Percentiles rank a stretch among this genome's conserved stretches.
These are phyloP conservation scores for Disparrhopalites patrizii DNA, from an alignment of 2,888 invertebrate genomes.

Conservation along the genomic window DNA sequence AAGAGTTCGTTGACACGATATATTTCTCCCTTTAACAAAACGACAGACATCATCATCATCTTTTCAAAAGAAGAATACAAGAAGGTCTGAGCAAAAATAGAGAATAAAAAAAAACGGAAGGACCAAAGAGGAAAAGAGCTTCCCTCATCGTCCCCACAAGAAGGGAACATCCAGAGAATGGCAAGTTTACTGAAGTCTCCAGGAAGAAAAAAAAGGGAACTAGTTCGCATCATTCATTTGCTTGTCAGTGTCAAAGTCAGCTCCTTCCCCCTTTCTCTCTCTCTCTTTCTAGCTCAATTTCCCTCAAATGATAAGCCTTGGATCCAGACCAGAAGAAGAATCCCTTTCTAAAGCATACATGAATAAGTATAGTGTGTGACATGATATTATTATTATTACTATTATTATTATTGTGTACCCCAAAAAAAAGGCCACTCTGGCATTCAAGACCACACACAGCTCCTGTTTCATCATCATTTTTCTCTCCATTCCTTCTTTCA, in stretches of 20 bases:
- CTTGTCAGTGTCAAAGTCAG: conserved; percentile 20
- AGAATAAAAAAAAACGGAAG: not conserved
- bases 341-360: not conserved
- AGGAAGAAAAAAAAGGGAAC: not conserved
- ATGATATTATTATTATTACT: not conserved
- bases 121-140: not conserved
- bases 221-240: conserved; percentile 26
- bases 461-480: not conserved
- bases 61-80: not conserved
- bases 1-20: not conserved
- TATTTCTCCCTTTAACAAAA: not conserved
- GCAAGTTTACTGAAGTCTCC: not conserved
- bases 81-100: not conserved
- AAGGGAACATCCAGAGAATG: too few species aligned
- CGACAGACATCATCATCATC: not conserved
- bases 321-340: not conserved
- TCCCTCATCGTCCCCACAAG: too few species aligned
- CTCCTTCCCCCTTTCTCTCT: too few species aligned
- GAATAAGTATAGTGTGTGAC: not conserved
- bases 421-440: too few species aligned
- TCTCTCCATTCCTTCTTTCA: too few species aligned
- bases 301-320: conserved; percentile 15
- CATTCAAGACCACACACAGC: too few species aligned
- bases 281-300: conserved; percentile 22
- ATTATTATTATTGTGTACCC: not conserved